Evolutionary conservation across 2,797 vertebrate species (phyloP).

Genomic region (Myotis myotis): DNA sequence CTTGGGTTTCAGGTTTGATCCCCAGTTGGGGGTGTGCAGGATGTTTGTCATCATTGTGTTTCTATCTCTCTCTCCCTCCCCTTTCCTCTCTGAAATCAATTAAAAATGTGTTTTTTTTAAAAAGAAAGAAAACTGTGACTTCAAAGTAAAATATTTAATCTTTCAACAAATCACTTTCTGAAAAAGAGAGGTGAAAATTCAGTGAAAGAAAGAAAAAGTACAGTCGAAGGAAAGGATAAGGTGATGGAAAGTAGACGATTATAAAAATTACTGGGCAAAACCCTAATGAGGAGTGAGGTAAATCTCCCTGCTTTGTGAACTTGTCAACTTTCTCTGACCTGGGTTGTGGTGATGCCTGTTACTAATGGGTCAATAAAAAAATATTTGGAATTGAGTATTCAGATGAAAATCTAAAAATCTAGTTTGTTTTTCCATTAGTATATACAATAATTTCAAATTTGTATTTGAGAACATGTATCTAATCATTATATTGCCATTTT

Average conservation of each 20-base stretch:
- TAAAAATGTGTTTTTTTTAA: too few species aligned
- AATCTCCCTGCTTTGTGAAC: neutral
- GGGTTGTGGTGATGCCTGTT: neutral
- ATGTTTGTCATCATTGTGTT: too few species aligned
- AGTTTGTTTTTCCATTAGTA: neutral
- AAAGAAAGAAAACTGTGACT: neutral
- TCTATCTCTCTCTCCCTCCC: too few species aligned
- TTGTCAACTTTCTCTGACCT: neutral
- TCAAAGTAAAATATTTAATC: neutral
- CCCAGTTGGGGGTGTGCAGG: too few species aligned
- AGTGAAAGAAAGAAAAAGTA: neutral
- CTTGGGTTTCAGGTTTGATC: too few species aligned
- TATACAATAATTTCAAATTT: neutral
- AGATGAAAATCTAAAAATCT: neutral
- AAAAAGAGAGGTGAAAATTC: neutral
- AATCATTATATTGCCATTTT: constrained; percentile 56
- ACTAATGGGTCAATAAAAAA: neutral
- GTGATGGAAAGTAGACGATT: neutral
- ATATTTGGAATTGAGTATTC: neutral
- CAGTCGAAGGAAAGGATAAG: neutral
- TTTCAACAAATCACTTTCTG: neutral
- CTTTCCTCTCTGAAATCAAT: too few species aligned
- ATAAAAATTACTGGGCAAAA: neutral
- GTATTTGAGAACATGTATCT: neutral
- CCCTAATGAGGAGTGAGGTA: neutral